Evolutionary conservation across 1,140 invertebrate species (phyloP), one percentile per base, ranked within the genome.

Genomic region (Cyclina sinensis): DNA sequence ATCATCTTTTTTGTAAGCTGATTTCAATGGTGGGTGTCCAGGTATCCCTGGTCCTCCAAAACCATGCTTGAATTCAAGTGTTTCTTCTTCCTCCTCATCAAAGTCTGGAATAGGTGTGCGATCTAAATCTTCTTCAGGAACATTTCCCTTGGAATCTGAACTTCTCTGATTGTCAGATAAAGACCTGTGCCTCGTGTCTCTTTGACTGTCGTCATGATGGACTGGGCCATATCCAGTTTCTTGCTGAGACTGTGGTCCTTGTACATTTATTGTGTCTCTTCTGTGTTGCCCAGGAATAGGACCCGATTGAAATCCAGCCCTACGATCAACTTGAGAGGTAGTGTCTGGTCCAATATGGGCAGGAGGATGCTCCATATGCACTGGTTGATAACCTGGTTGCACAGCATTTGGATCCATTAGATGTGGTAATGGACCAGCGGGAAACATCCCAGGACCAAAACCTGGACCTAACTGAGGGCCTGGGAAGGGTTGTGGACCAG

Each of bases 321-420:
- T 9, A 30, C n/a, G n/a, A 32, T 78, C 46, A 32, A n/a, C 54
- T 35, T 78, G 74, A 54, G 39, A 12, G 37, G 7, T 32, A 16
- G 24, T 27, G 3, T 54, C 80, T 70, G 43, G 68, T 39, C 84
- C 73, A 32, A 86, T 86, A 1, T 76, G 51, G 14, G n/a, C 68
- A 11, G 54, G 79, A 12, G 3, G 37, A 12, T 81, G 73, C 9
- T 76, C 39, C 57, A 62, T 12, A 57, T 11, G 39, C 48, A 51
- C 14, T 73, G 35, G 37, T 5, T 48, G 54, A 57, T 86, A 76
- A 51, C 51, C 73, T 62, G 27, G 39, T 37, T 35, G 76, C 74
- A 87, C 80, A 24, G 68, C 59, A 27, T 87, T 78, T 32, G 59
- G 27, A 48, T 87, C 85, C 59, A 87, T 80, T 1, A 11, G 39